Evolutionary conservation across 2,113 vertebrate genomes (phyloP).

Genomic region (Carassius auratus): DNA sequence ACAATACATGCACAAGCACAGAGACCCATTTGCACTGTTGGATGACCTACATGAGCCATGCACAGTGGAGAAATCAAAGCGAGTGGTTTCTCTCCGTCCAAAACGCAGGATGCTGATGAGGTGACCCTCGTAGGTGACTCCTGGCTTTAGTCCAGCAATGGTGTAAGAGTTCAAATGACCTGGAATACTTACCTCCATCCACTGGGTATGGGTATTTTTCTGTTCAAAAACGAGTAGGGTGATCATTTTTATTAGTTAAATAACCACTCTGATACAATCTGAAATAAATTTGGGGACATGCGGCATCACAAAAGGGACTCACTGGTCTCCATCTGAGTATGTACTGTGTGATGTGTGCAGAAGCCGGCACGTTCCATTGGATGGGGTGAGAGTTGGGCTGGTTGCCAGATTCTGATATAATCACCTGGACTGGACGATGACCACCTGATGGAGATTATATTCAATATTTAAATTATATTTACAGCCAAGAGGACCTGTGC

Average conservation of each 20-base stretch:
- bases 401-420: constrained; percentile 85
- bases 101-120: constrained; percentile 90
- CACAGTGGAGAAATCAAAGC: constrained; percentile 93
- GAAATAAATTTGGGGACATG: neutral
- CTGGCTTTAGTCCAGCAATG: constrained; percentile 89
- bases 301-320: constrained; percentile 24
- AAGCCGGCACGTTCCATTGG: constrained; percentile 88
- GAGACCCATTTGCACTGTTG: neutral
- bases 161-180: constrained; percentile 93
- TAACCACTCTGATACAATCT: neutral
- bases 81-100: constrained; percentile 84
- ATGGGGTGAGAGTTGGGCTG: constrained; percentile 94
- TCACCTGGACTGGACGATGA: constrained; percentile 87
- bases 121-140: constrained; percentile 93
- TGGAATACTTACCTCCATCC: constrained; percentile 89
- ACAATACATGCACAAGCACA: neutral
- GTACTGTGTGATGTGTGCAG: constrained; percentile 90
- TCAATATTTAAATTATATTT: neutral
- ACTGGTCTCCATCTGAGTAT: constrained; percentile 93
- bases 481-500: neutral
- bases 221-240: constrained; percentile 54
- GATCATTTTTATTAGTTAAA: neutral
- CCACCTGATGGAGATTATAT: constrained; percentile 69
- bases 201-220: constrained; percentile 83
- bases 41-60: constrained; percentile 81